Evolutionary conservation across 92 coral and sea anemone species (phyloP), one percentile per base, ranked within the genome.

Genomic region (Pocillopora meandrina): DNA sequence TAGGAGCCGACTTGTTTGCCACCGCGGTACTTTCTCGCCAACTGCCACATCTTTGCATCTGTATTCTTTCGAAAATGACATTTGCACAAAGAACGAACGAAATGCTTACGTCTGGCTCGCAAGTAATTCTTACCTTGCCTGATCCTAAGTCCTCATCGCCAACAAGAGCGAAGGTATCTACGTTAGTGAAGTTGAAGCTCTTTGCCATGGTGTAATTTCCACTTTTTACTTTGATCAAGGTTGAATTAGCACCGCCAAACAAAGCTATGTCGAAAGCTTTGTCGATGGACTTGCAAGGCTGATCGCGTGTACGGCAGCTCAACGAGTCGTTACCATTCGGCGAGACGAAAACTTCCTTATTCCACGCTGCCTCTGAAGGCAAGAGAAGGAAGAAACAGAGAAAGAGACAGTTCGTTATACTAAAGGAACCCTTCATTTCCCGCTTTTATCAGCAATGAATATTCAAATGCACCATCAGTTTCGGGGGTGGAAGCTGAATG

Each of bases 1-100:
- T 68, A 20, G 23, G 89, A 23, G n/a, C 35, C 77, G 82, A 71
- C 64, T 84, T 70, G 9, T 66, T 71, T 36, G 35, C 19, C 13
- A 75, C 75, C 6, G 76, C 95, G 31, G 90, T 81, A 78, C 97
- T 92, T n/a, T 75, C 80, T 21, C 91, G 92, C 90, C 92, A 88
- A 49, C 91, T 92, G 2, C 99, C 99, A 84, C 99, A 97, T 21
- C 82, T 65, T 1, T 49, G 52, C 63, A 94, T 84, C 64, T 85
- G 86, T 59, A 92, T 72, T 12, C 92, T 90, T 80, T 89, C 58
- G 16, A 97, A 74, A 12, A 84, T 23, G 74, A 97, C 87, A 61
- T 91, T 86, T 81, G 86, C 84, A 56, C 95, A 89, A 19, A 89
- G 71, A 33, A 87, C 71, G 69, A 94, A 97, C 5, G 98, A 78